Evolutionary conservation across 2,113 vertebrate genomes (phyloP).

Genomic region (Prietella phreatophila): DNA sequence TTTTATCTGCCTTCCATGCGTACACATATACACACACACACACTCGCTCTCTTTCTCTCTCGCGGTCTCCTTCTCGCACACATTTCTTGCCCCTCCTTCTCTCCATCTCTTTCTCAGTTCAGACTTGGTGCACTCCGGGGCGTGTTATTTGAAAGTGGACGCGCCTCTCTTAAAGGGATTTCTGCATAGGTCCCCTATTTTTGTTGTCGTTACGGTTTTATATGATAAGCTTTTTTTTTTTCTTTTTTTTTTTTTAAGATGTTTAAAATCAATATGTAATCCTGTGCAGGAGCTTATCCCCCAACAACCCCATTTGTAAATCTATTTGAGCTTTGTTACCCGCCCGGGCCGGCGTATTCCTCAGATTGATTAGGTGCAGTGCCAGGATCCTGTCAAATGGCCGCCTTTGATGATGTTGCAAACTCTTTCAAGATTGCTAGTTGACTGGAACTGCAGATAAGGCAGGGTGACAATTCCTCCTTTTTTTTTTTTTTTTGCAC

Average conservation of each 20-base stretch:
- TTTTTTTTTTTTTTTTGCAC: slow-evolving; percentile 67
- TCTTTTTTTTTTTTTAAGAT: slow-evolving; percentile 83
- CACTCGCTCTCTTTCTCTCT: background rate
- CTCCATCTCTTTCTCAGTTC: slow-evolving; percentile 68
- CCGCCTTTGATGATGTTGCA: slow-evolving; percentile 96
- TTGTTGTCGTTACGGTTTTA: slow-evolving; percentile 86
- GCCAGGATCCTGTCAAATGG: slow-evolving; percentile 94
- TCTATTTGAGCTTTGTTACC: slow-evolving; percentile 99
- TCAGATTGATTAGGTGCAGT: slow-evolving; percentile 98
- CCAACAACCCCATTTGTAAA: slow-evolving; percentile 99
- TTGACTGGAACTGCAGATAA: slow-evolving; percentile 95
- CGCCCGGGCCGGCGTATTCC: slow-evolving; percentile 88
- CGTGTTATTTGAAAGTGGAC: slow-evolving; percentile 86
- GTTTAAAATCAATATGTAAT: slow-evolving; percentile 99
- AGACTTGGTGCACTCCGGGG: slow-evolving; percentile 83
- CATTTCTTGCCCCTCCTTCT: slow-evolving; percentile 29
- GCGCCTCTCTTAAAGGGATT: slow-evolving; percentile 93
- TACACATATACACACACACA: slow-evolving; percentile 43
- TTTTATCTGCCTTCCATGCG: slow-evolving; percentile 73
- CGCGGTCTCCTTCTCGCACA: slow-evolving; percentile 6
- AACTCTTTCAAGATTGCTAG: slow-evolving; percentile 94
- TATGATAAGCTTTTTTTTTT: slow-evolving; percentile 96
- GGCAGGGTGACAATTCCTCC: slow-evolving; percentile 79
- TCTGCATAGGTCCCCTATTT: slow-evolving; percentile 97
- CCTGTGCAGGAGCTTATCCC: slow-evolving; percentile 99